These are phyloP conservation scores for Protonibea diacanthus DNA, from an alignment of 2,797 vertebrate species.

Conservation along the genomic window DNA sequence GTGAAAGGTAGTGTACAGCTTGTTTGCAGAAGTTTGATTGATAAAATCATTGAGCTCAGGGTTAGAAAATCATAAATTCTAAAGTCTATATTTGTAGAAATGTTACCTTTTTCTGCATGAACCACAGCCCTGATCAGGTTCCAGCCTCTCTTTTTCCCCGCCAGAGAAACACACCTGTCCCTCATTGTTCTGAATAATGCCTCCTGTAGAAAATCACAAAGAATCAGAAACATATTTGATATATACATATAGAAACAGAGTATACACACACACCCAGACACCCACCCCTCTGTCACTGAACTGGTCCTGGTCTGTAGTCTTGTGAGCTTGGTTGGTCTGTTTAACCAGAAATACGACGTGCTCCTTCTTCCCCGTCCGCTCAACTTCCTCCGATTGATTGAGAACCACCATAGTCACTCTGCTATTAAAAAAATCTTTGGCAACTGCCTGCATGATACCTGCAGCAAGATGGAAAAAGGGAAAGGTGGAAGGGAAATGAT, in stretches of 20 bases:
- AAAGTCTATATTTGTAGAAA: not conserved
- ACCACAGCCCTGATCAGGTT: constrained; percentile 78
- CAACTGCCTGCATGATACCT: constrained; percentile 86
- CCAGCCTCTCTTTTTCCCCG: constrained; percentile 78
- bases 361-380: constrained; percentile 86
- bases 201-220: constrained; percentile 46
- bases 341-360: constrained; percentile 85
- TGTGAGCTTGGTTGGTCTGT: constrained; percentile 63
- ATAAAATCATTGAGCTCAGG: not conserved
- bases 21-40: not conserved
- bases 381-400: constrained; percentile 81
- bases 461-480: not conserved
- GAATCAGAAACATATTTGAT: not conserved
- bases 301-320: not conserved
- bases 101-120: constrained; percentile 78
- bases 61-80: not conserved
- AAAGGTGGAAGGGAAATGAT: not conserved
- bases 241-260: not conserved
- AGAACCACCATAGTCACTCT: constrained; percentile 83
- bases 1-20: not conserved
- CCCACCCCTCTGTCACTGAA: constrained; percentile 24
- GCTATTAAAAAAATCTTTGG: constrained; percentile 85
- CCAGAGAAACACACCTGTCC: constrained; percentile 63
- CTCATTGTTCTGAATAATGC: constrained; percentile 71
- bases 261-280: not conserved